Evolutionary conservation across 2,797 vertebrate genomes (phyloP).

Genomic region (Erethizon dorsatum): DNA sequence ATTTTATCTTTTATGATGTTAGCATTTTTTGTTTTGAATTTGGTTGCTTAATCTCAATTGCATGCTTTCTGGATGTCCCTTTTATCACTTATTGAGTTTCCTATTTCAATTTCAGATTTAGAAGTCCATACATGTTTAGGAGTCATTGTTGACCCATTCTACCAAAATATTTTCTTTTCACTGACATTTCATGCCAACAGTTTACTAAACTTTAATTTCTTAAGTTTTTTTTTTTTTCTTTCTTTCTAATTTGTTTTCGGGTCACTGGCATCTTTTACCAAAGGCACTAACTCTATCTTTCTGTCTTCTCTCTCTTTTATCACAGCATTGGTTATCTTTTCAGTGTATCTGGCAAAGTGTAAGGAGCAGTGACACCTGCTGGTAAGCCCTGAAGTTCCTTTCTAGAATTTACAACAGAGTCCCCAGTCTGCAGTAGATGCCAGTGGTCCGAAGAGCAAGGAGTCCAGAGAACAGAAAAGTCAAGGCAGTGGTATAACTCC

Average conservation of each 20-base stretch:
- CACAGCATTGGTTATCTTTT: neutral
- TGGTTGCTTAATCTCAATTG: conserved; percentile 57
- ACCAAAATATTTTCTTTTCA: conserved; percentile 49
- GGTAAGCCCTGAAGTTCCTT: conserved; percentile 74
- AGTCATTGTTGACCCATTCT: conserved; percentile 32
- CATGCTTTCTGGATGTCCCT: conserved; percentile 21
- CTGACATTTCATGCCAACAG: conserved; percentile 42
- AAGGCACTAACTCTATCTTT: neutral
- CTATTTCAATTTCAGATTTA: conserved; percentile 65
- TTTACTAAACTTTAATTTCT: neutral
- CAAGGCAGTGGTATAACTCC: neutral
- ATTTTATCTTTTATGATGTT: conserved; percentile 48
- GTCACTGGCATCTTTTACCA: neutral
- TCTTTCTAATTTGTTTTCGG: neutral
- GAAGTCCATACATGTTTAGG: conserved; percentile 28
- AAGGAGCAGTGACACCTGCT: conserved; percentile 87
- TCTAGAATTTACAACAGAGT: conserved; percentile 14
- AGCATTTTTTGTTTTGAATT: conserved; percentile 61
- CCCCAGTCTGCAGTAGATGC: neutral
- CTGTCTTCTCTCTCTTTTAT: neutral
- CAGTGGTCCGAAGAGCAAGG: neutral
- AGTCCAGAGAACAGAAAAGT: conserved; percentile 11
- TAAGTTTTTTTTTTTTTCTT: neutral
- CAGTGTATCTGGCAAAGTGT: neutral
- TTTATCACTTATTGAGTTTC: conserved; percentile 43